Evolutionary conservation across 2,888 invertebrate genomes (phyloP).

Genomic region (Euplagia quadripunctaria): DNA sequence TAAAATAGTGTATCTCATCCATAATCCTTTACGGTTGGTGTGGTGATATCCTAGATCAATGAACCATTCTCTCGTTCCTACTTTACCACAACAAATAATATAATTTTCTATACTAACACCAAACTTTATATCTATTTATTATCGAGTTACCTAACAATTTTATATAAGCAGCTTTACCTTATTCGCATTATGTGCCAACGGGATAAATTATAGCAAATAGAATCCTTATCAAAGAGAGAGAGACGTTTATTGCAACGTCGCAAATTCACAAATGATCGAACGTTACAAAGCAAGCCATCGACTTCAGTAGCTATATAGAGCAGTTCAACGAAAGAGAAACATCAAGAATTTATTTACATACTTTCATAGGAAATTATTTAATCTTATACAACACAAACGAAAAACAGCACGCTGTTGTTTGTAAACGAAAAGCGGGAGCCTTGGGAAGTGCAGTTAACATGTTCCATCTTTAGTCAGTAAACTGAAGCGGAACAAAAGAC

Average conservation of each 20-base stretch:
- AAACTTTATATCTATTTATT: no score
- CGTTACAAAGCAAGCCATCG: neutral
- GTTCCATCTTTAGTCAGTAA: constrained; percentile 71
- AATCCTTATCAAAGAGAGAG: neutral
- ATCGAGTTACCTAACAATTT: no score
- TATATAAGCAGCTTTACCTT: no score
- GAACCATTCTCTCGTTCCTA: no score
- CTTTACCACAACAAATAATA: no score
- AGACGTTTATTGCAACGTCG: neutral
- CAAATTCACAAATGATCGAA: no score
- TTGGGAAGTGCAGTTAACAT: constrained; percentile 80
- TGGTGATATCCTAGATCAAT: no score
- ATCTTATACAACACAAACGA: constrained; percentile 72
- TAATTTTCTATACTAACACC: no score
- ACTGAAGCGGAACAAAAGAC: constrained; percentile 39
- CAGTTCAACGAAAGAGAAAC: constrained; percentile 54
- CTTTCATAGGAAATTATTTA: constrained; percentile 77
- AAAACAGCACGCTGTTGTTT: constrained; percentile 79
- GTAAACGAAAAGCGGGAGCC: constrained; percentile 79
- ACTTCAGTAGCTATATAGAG: constrained; percentile 21
- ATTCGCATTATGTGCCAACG: no score
- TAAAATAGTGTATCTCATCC: no score
- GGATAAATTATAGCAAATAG: no score
- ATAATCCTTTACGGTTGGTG: no score
- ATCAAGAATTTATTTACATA: constrained; percentile 65